Evolutionary conservation across 2,888 invertebrate genomes (phyloP).

Genomic region (Eilema sororculum): DNA sequence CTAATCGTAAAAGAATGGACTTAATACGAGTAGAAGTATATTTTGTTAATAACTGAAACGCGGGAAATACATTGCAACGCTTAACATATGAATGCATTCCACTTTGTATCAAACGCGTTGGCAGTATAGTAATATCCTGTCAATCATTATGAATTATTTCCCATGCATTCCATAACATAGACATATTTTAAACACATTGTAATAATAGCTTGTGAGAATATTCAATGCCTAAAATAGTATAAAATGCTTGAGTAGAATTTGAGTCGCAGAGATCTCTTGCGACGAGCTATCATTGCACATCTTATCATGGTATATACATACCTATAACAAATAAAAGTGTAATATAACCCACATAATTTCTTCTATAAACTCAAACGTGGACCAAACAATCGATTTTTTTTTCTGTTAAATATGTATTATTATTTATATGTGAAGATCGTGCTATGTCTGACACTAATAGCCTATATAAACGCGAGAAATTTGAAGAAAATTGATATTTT

Average conservation of each 20-base stretch:
- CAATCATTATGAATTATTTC: background rate
- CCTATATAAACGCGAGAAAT: background rate
- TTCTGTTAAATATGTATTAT: background rate
- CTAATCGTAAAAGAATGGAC: no score
- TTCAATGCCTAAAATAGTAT: background rate
- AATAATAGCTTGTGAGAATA: background rate
- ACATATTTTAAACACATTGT: background rate
- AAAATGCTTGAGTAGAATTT: background rate
- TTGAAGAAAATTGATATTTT: background rate
- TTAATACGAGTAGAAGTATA: no score
- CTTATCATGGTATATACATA: background rate
- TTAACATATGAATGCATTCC: background rate
- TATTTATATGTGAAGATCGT: slow-evolving; percentile 6
- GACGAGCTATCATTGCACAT: background rate
- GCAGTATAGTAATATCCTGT: background rate
- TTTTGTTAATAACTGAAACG: no score
- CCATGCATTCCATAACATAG: background rate
- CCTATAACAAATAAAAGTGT: background rate
- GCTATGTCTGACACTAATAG: slow-evolving; percentile 8
- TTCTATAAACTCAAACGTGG: background rate
- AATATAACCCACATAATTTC: background rate
- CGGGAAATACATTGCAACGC: no score
- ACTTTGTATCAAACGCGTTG: background rate
- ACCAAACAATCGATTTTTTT: background rate
- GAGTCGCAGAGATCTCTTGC: background rate